Conservation (phyloP, 1,140 invertebrate genomes). For the Leptopilina clavipes region DNA sequence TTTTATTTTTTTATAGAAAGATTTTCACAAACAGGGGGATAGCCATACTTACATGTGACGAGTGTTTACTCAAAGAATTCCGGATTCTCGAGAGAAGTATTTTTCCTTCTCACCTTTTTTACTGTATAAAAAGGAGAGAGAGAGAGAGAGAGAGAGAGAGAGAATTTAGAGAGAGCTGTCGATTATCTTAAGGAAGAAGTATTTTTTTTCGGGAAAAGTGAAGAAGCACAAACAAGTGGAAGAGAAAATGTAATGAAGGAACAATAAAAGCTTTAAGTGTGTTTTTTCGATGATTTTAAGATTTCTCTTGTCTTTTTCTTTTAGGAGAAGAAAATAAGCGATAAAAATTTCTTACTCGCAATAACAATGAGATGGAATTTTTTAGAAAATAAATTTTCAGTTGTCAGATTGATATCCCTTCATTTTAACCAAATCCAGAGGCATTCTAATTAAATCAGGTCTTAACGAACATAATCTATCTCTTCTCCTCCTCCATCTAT, state of each 20-base stretch:
- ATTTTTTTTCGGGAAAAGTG: neutral
- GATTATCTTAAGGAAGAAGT: conserved; percentile 11
- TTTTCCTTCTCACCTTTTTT: neutral
- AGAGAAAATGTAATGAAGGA: no score
- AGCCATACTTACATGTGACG: neutral
- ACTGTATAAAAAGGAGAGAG: neutral
- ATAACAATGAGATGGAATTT: no score
- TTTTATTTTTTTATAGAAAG: neutral
- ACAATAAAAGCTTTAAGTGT: no score
- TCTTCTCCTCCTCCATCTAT: neutral
- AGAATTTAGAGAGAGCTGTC: neutral
- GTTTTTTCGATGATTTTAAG: no score
- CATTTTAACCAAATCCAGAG: no score
- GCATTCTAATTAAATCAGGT: conserved; percentile 21
- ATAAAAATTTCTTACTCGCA: no score
- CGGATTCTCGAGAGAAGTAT: neutral
- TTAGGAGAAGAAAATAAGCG: no score
- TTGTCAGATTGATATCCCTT: no score
- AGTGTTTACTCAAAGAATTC: neutral
- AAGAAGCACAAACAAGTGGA: neutral
- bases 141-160: no score
- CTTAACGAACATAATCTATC: conserved; percentile 1
- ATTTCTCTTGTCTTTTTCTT: no score
- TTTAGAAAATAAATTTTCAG: no score
- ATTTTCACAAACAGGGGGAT: neutral